Evolutionary conservation across 2,888 invertebrate species (phyloP).

Genomic region (Andrena camellia): DNA sequence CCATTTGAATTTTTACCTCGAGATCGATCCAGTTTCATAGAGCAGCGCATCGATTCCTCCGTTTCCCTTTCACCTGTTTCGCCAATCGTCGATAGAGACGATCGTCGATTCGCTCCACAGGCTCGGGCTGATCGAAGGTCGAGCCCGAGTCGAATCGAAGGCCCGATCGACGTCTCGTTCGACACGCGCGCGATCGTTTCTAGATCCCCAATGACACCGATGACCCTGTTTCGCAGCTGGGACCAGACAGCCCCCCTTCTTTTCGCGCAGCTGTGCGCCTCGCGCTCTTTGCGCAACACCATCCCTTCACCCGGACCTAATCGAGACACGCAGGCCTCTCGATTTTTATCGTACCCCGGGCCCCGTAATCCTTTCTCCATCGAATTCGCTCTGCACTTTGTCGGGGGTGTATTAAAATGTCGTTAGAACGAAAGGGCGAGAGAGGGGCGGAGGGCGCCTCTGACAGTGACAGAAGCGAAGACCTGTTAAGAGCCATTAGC

Average conservation of each 20-base stretch:
- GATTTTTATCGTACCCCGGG: conserved; percentile 68
- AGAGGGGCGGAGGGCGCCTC: background rate
- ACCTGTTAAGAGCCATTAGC: background rate
- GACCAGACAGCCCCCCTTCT: conserved; percentile 61
- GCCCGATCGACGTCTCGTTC: conserved; percentile 48
- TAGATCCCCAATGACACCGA: conserved; percentile 53
- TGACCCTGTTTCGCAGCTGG: conserved; percentile 78
- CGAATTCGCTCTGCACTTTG: conserved; percentile 76
- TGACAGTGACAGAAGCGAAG: background rate
- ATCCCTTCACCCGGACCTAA: conserved; percentile 67
- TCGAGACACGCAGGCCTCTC: conserved; percentile 58
- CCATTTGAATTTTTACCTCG: background rate
- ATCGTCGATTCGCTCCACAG: conserved; percentile 49
- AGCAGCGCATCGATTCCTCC: background rate
- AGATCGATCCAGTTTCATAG: background rate
- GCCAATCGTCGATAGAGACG: conserved; percentile 15
- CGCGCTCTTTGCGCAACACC: conserved; percentile 56
- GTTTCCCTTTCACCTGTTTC: conserved; percentile 45
- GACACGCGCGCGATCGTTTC: conserved; percentile 57
- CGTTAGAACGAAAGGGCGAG: conserved; percentile 61
- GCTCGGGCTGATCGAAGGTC: conserved; percentile 32
- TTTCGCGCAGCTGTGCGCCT: conserved; percentile 78
- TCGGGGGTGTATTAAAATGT: conserved; percentile 79
- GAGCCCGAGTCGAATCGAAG: conserved; percentile 55
- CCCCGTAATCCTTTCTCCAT: conserved; percentile 81